A percentile compares a stretch with the other conserved stretches of the same genome.
These are phyloP conservation scores for Drosophila repletoides DNA, from an alignment of 1,140 invertebrate genomes.

Conservation along the genomic window DNA sequence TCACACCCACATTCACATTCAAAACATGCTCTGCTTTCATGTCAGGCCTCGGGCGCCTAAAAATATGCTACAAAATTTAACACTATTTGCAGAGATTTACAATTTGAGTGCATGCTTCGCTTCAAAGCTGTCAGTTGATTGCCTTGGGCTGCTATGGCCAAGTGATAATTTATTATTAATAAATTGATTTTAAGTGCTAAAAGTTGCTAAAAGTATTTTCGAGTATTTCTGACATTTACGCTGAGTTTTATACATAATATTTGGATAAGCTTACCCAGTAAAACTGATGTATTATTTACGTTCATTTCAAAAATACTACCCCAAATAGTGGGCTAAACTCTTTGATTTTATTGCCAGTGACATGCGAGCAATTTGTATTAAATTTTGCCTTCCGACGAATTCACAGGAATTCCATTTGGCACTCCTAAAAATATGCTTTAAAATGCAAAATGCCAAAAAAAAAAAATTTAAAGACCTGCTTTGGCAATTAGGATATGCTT, in stretches of 20 bases:
- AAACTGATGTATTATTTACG: no score
- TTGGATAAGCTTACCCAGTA: no score
- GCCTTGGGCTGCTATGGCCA: not conserved
- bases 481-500: slow-evolving; percentile 71
- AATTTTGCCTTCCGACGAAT: not conserved
- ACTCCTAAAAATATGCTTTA: slow-evolving; percentile 29
- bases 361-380: no score
- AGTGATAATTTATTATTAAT: not conserved
- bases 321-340: not conserved
- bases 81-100: not conserved
- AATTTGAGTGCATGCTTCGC: not conserved
- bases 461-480: slow-evolving; percentile 52
- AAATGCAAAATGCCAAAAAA: slow-evolving; percentile 31
- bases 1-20: not conserved
- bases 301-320: not conserved
- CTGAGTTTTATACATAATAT: no score
- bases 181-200: not conserved
- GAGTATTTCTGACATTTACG: no score
- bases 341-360: slow-evolving; percentile 10
- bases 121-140: not conserved
- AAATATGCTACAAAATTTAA: slow-evolving; percentile 15
- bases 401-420: not conserved
- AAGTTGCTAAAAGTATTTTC: no score
- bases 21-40: slow-evolving; percentile 28
- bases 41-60: not conserved